phyloP scores from a whole-genome alignment of 2,888 invertebrate genomes.

The Seira musarum region DNA sequence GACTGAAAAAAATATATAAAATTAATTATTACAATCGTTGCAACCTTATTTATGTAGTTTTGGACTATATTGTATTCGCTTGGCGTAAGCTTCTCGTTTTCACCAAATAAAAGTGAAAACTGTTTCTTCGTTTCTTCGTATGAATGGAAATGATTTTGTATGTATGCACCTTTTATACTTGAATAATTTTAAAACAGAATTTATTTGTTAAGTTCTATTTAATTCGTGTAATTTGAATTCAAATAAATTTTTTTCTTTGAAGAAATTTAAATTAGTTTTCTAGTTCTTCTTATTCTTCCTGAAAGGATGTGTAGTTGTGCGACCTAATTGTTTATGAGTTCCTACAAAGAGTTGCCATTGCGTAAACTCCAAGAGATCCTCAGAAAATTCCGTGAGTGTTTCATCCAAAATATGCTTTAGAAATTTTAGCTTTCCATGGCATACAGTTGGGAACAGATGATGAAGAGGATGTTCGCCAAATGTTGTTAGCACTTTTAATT shows the following conservation, averaged over 20 bases:
- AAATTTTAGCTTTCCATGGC: constrained; percentile 81
- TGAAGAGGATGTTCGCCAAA: constrained; percentile 87
- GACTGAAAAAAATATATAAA: no score
- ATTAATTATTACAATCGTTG: no score
- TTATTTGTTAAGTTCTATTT: no score
- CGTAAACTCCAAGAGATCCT: constrained; percentile 72
- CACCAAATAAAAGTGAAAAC: no score
- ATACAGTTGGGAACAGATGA: constrained; percentile 86
- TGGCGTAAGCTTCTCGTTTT: no score
- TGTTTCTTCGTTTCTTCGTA: no score
- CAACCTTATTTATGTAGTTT: no score
- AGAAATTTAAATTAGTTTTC: not conserved
- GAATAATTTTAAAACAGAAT: no score
- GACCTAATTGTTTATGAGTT: constrained; percentile 78
- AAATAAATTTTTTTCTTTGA: not conserved
- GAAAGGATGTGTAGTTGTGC: constrained; percentile 73
- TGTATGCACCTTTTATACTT: no score
- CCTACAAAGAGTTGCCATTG: constrained; percentile 80
- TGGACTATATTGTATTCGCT: no score
- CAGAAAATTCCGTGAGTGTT: constrained; percentile 75
- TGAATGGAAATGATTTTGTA: no score
- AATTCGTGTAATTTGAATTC: no score
- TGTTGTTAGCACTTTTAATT: constrained; percentile 75
- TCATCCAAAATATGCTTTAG: constrained; percentile 77
- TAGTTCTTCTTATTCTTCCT: not conserved